Evolutionary conservation across 1,140 invertebrate species (phyloP), one percentile per base, ranked within the genome.

Genomic region (Myzus persicae): DNA sequence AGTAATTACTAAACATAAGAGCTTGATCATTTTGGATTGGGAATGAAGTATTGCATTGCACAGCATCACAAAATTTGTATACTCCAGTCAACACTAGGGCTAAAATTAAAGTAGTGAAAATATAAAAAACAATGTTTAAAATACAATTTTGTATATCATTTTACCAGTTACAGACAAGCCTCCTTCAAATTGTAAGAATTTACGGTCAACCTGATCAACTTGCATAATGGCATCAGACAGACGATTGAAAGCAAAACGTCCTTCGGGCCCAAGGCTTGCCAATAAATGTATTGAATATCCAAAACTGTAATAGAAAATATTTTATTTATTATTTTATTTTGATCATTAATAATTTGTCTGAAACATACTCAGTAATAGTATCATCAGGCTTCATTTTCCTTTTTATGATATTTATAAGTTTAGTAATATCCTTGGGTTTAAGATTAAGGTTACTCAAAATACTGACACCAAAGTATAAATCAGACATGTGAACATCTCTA

Each of bases 191-290:
- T 99, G 97, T 76, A 99, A 96, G 94, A 97, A 97, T 94, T 97
- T 97, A 22, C 97, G 97, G 96, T 99, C 97, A 42, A 99, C 97
- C 96, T 99, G 98, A 96, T 99, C 99, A 54, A 98, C 98, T 95
- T 99, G 98, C 26, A 98, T 97, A 94, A 99, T 96, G 82, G 98
- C 97, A 95, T 99, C 98, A 96, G 99, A 98, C 88, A 99, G 97
- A 88, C 97, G 96, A 93, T 98, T 97, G 93, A 97, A 96, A 59
- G 97, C 97, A 95, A 97, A 97, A 94, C 97, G 96, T 76, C 97
- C 96, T 94, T 96, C 96, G 40, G 95, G 95, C 1, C 96, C 97
- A 6, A 97, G 94, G 44, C 96, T 96, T 42, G 98, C 95, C 76
- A 98, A 98, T 93, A 98, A 96, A 94, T 97, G 97, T 94, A 99